Evolutionary conservation across 2,113 vertebrate species (phyloP), one percentile per base, ranked within the genome.

Genomic region (Epinephelus cyanopodus): DNA sequence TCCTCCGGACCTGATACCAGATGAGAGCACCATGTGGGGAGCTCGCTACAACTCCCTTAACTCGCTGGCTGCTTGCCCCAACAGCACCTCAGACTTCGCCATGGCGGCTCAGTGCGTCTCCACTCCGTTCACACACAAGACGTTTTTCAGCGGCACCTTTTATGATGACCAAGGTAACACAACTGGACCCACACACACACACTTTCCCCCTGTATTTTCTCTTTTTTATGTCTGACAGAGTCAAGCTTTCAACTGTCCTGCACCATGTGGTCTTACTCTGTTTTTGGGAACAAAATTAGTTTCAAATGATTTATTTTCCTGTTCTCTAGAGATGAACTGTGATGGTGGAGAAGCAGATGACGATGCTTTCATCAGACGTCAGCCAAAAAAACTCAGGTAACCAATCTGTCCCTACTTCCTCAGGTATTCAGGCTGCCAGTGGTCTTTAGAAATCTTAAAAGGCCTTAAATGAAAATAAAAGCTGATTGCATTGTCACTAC

Each of bases 1-100:
- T 2, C 61, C 89, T 0, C 48, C 74, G 0, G 96, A 97, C 47
- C 0, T 95, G 82, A 83, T 93, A 21, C 87, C 86, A 0, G 96
- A 97, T 14, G 98, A 98, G 72, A 97, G 92, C 67, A 96, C 96
- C 0, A 74, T 96, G 67, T 99, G 98, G 97, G 96, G 96, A 0
- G 81, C 90, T 14, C 94, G 88, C 3, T 95, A 92, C 75, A 91
- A 94, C 87, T 84, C 95, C 0, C 91, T 98, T 72, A 95, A 92
- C 94, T 96, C 95, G 0, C 91, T 99, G 91, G 96, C 94, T 0
- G 91, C 96, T 14, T 97, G 96, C 88, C 97, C 97, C 14, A 96
- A 97, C 86, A 96, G 88, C 93, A 96, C 96, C 0, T 90, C 90
- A 5, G 97, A 98, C 90, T 98, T 99, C 19, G 95, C 95, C 18